phyloP scores from a whole-genome alignment of 2,888 invertebrate species.

The Chrysodeixis includens region DNA sequence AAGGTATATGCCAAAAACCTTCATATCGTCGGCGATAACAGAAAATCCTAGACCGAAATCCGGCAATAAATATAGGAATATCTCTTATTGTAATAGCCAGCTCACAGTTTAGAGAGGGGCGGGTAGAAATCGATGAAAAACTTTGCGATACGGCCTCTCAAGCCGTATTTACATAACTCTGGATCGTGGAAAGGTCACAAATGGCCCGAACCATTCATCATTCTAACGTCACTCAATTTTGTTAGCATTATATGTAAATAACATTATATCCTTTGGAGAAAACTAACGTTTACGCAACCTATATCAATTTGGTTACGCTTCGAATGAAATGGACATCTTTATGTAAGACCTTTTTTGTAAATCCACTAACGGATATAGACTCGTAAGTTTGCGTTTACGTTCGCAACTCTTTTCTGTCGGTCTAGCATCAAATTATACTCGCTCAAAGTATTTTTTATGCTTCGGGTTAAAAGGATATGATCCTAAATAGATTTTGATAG shows the following conservation, averaged over 20 bases:
- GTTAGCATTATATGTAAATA: constrained; percentile 67
- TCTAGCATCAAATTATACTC: constrained; percentile 45
- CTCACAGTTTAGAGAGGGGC: constrained; percentile 61
- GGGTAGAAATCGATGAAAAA: constrained; percentile 56
- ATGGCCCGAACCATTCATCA: constrained; percentile 67
- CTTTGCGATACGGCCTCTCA: constrained; percentile 58
- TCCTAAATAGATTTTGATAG: constrained; percentile 26
- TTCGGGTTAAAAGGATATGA: constrained; percentile 18
- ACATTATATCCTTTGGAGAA: constrained; percentile 51
- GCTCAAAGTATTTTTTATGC: constrained; percentile 43
- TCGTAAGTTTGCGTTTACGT: constrained; percentile 38
- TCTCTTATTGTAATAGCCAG: constrained; percentile 52
- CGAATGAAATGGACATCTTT: constrained; percentile 59
- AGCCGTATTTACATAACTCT: constrained; percentile 67
- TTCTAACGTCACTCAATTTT: constrained; percentile 71
- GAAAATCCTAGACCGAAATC: constrained; percentile 32
- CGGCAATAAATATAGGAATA: constrained; percentile 51
- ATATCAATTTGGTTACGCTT: constrained; percentile 60
- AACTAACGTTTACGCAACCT: constrained; percentile 57
- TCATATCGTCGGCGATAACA: constrained; percentile 31
- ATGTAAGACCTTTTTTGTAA: constrained; percentile 54
- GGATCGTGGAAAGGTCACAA: constrained; percentile 66
- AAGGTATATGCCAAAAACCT: constrained; percentile 34
- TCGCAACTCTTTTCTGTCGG: constrained; percentile 25
- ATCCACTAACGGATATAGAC: constrained; percentile 53